Evolutionary conservation across 35 echinoderm and acorn worm species (phyloP), one percentile per base, ranked within the genome.

Genomic region (Amphiura filiformis): DNA sequence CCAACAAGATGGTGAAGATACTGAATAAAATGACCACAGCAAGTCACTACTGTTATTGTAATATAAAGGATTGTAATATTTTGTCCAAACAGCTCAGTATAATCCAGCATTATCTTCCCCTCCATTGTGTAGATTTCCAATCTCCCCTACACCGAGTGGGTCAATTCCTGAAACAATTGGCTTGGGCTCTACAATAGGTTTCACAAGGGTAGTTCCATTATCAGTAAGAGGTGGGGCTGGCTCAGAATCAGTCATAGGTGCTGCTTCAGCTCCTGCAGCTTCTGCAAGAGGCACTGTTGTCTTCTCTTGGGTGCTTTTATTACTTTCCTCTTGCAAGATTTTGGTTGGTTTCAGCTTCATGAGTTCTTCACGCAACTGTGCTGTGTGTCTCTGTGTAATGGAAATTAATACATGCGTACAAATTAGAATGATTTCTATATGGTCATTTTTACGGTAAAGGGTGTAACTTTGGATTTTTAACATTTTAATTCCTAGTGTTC

Each of bases 351-450:
- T 87, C 23, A 99, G 85, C 84, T 92, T 99, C 9, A 36, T 84
- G 1, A 99, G 75, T 47, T 99, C 96, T 79, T 99, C 96, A 33
- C 90, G 78, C 30, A 99, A 79, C 42, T 92, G 90, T 20, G 96
- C 96, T 36, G 96, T 99, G 86, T 99, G 96, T 88, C 93, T 92
- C 96, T 99, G 93, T 87, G 15, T 42, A 23, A 81, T 39, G 5
- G 70, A 84, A 40, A 49, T 35, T 23, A 18, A 70, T 11, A 70
- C n/a, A n/a, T n/a, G n/a, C 2, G 61, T 70, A 70, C 15, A 70
- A 70, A 30, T 1, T 13, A 23, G 9, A 70, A 47, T 47, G 41
- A 47, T n/a, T n/a, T n/a, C n/a, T n/a, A n/a, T n/a, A n/a, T n/a
- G n/a, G n/a, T n/a, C n/a, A n/a, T n/a, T n/a, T n/a, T n/a, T n/a